Percentiles rank a stretch among this genome's conserved stretches.
These are phyloP conservation scores for Chaenocephalus aceratus DNA, from an alignment of 2,113 vertebrate species.

Conservation along the genomic window DNA sequence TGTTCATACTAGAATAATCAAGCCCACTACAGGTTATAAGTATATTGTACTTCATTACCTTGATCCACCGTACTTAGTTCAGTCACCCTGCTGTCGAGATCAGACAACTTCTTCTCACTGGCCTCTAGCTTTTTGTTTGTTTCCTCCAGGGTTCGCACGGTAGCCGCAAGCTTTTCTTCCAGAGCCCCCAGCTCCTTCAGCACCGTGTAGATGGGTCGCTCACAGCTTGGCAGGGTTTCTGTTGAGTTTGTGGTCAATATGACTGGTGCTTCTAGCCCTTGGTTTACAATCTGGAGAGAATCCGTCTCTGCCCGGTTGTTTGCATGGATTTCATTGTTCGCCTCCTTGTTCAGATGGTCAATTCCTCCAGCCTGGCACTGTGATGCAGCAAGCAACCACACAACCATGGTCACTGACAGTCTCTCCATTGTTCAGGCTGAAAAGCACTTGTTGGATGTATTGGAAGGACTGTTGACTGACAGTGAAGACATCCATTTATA, in stretches of 20 bases:
- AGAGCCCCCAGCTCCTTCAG: slow-evolving; percentile 27
- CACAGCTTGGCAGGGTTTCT: neutral
- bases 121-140: slow-evolving; percentile 44
- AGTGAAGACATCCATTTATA: neutral
- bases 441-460: neutral
- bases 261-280: neutral
- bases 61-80: neutral
- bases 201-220: slow-evolving; percentile 4
- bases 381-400: slow-evolving; percentile 10
- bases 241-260: neutral
- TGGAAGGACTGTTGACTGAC: neutral
- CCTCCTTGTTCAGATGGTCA: neutral
- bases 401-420: neutral
- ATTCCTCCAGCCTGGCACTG: neutral
- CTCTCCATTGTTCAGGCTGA: neutral
- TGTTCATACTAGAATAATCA: no score
- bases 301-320: neutral
- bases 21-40: neutral
- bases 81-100: neutral
- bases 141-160: slow-evolving; percentile 14
- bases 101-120: slow-evolving; percentile 28
- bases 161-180: slow-evolving; percentile 4
- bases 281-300: neutral
- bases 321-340: no score
- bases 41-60: slow-evolving; percentile 7